Percentiles rank a stretch among this genome's conserved stretches.
These are phyloP conservation scores for Cavia aperea DNA, from an alignment of 2,113 vertebrate genomes.

Conservation along the genomic window DNA sequence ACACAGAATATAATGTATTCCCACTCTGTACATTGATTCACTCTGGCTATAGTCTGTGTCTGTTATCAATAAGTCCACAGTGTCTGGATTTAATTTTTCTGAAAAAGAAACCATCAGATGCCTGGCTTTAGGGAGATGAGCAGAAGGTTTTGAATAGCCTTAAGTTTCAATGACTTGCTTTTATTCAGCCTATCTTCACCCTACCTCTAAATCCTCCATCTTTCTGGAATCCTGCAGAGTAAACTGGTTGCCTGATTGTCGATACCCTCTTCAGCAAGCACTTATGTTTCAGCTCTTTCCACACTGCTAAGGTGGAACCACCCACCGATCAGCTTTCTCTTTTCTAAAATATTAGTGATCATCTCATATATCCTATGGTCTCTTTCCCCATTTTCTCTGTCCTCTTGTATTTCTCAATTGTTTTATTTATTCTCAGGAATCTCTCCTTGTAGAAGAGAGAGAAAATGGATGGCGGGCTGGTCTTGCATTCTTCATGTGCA, in stretches of 20 bases:
- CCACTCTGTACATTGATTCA: neutral
- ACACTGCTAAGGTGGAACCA: neutral
- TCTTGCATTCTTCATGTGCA: neutral
- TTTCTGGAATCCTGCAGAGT: neutral
- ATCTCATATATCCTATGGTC: neutral
- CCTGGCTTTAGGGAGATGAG: neutral
- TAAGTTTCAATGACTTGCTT: neutral
- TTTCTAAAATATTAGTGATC: neutral
- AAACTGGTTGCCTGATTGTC: neutral
- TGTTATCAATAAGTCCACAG: neutral
- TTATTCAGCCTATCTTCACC: neutral
- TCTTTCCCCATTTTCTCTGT: neutral
- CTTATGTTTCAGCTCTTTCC: neutral
- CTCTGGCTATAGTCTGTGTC: neutral
- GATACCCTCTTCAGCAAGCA: too few relatives aligned
- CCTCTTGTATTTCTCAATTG: neutral
- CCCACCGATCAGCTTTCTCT: neutral
- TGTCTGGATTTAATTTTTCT: conserved; percentile 1
- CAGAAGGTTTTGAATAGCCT: neutral
- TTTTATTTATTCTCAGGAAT: neutral
- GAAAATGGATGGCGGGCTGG: neutral
- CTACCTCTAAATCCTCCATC: neutral
- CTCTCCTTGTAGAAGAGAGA: neutral
- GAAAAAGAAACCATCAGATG: neutral
- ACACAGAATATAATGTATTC: neutral